Base-by-base conservation (phyloP, 2,888 invertebrate species). In the Pyralis farinalis region DNA sequence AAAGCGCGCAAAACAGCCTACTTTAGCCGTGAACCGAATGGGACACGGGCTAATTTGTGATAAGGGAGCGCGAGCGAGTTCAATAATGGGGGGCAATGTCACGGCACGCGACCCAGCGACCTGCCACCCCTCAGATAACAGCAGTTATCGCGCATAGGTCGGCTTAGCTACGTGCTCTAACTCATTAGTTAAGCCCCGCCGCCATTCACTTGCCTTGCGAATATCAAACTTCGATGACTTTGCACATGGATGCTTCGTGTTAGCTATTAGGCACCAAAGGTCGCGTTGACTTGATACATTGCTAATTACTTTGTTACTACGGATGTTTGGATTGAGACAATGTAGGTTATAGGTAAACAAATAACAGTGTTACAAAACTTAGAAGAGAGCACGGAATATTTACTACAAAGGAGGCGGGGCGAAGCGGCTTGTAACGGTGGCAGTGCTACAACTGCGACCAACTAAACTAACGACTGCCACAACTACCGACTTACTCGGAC, bases 21-120 rank as follows among this genome's bases (percentile, higher is more conserved):
- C 71, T 83, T 78, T 71, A 71, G 66, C 68, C 73, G 78, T 80
- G 78, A 78, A 78, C 71, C 61, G 71, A 84, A 79, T 77, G 72
- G 71, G 69, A 70, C 64, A 68, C 69, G 72, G 69, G 71, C 77
- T 82, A 82, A 81, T 83, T 82, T 74, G 73, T 70, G 79, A 83
- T 84, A 83, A 83, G 77, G 77, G 74, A 75, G 69, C 66, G 65
- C 66, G 68, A 74, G 66, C 67, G 61, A 69, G 73, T 76, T 71
- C 76, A 80, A 80, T 80, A 73, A 72, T 71, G 66, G 66, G 71
- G 71, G 70, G 71, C 74, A 70, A 77, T 74, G 77, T 76, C 74
- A 72, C 72, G 67, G 63, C 63, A 63, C 58, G 57, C 61, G 61
- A 66, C 69, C 71, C 57, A 51, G 44, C 56, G 58, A 61, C 62